These are phyloP conservation scores for Chiloscyllium plagiosum DNA, from an alignment of 2,113 vertebrate species.

Conservation along the genomic window DNA sequence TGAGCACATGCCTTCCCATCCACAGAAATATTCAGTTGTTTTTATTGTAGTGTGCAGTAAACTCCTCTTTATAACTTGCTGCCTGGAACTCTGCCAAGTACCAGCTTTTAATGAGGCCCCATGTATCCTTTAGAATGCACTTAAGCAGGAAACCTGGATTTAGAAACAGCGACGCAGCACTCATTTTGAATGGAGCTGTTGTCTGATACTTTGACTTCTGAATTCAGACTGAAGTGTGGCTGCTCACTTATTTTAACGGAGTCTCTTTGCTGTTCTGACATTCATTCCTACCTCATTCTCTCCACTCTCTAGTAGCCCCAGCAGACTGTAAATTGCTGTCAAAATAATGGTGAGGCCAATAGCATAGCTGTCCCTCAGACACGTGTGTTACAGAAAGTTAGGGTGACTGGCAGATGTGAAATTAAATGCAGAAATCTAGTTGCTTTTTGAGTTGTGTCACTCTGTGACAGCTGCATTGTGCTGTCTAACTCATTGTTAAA, in stretches of 20 bases:
- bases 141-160: background rate
- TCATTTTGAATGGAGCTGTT: slow-evolving; percentile 19
- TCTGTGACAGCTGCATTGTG: background rate
- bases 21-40: background rate
- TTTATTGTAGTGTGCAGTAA: slow-evolving; percentile 24
- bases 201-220: background rate
- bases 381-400: background rate
- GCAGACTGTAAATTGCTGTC: background rate
- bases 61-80: slow-evolving; percentile 21
- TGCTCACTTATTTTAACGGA: background rate
- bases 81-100: slow-evolving; percentile 18
- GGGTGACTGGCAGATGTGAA: background rate
- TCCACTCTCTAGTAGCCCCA: background rate
- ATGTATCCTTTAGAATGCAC: background rate
- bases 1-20: background rate
- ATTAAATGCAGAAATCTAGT: background rate
- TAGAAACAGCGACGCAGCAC: background rate
- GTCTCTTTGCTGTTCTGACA: background rate
- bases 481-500: background rate
- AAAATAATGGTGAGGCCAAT: background rate
- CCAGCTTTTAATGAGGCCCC: slow-evolving; percentile 23
- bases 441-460: background rate
- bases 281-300: background rate
- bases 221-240: background rate
- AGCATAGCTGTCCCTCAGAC: background rate